These are phyloP conservation scores for Blomia tropicalis DNA, from an alignment of 2,888 invertebrate genomes.

Conservation along the genomic window DNA sequence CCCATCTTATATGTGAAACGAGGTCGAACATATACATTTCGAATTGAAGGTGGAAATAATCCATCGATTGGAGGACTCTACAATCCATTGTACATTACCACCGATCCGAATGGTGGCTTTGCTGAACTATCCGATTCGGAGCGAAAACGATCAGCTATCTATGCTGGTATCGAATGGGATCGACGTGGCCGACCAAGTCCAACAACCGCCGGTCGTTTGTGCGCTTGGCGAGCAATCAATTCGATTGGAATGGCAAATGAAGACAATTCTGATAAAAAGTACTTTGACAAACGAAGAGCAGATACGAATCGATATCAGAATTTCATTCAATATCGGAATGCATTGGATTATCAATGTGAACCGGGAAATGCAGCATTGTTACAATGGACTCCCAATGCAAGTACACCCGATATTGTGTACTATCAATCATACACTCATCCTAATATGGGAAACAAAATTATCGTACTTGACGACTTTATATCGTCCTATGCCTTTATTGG, in stretches of 20 bases:
- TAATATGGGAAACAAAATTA: slow-evolving; percentile 89
- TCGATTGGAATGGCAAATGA: slow-evolving; percentile 33
- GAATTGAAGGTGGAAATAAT: slow-evolving; percentile 63
- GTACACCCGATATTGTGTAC: slow-evolving; percentile 80
- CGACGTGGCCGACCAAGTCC: slow-evolving; percentile 48
- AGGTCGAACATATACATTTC: slow-evolving; percentile 66
- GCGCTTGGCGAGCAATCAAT: slow-evolving; percentile 48
- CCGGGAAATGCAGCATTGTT: slow-evolving; percentile 51
- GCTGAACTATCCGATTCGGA: slow-evolving; percentile 54
- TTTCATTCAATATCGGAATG: slow-evolving; percentile 68
- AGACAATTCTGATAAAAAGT: background rate
- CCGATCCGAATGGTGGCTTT: slow-evolving; percentile 65
- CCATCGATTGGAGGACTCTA: slow-evolving; percentile 56
- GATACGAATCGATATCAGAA: slow-evolving; percentile 49
- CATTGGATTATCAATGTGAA: slow-evolving; percentile 53
- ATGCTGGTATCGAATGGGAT: slow-evolving; percentile 53
- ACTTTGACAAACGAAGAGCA: slow-evolving; percentile 56
- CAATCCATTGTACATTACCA: slow-evolving; percentile 75
- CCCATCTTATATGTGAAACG: slow-evolving; percentile 73
- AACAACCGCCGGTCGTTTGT: slow-evolving; percentile 49
- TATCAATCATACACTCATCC: slow-evolving; percentile 69
- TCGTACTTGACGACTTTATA: slow-evolving; percentile 59
- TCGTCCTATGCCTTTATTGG: slow-evolving; percentile 16
- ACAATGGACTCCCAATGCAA: slow-evolving; percentile 64
- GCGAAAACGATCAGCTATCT: slow-evolving; percentile 36